Percentiles rank a stretch among this genome's conserved stretches.
These are phyloP conservation scores for Drosophila emarginata DNA, from an alignment of 2,888 invertebrate genomes.

Conservation along the genomic window DNA sequence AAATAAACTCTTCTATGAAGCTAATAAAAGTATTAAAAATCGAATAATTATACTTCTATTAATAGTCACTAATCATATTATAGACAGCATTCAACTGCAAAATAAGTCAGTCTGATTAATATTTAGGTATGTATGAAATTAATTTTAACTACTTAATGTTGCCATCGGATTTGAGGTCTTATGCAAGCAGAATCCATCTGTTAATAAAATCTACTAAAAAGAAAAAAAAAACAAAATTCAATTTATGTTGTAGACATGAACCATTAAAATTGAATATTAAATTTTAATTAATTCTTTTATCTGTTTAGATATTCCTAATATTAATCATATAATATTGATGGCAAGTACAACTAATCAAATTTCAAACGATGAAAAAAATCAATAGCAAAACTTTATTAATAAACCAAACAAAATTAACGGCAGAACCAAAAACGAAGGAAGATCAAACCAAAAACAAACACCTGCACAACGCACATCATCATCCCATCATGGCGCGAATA, in stretches of 20 bases:
- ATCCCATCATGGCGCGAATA: not conserved
- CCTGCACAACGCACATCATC: slow-evolving; percentile 4
- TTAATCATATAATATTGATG: not conserved
- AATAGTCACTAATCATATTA: not conserved
- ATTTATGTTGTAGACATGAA: no score
- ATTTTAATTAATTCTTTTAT: not conserved
- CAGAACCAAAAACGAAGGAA: not conserved
- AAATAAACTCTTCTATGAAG: no score
- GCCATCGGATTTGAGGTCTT: no score
- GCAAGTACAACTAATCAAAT: not conserved
- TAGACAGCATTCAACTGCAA: not conserved
- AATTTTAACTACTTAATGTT: no score
- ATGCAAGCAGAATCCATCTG: no score
- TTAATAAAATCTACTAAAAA: no score
- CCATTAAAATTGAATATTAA: not conserved
- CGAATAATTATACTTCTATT: not conserved
- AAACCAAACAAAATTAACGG: not conserved
- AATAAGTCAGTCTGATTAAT: no score
- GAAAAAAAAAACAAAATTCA: no score
- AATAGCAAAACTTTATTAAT: slow-evolving; percentile 16
- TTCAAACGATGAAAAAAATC: slow-evolving; percentile 4
- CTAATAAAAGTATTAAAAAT: no score
- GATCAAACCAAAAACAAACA: not conserved
- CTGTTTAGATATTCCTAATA: not conserved
- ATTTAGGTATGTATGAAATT: no score